Evolutionary conservation across 1,140 invertebrate genomes (phyloP), one percentile per base, ranked within the genome.

Genomic region (Psix sp.): DNA sequence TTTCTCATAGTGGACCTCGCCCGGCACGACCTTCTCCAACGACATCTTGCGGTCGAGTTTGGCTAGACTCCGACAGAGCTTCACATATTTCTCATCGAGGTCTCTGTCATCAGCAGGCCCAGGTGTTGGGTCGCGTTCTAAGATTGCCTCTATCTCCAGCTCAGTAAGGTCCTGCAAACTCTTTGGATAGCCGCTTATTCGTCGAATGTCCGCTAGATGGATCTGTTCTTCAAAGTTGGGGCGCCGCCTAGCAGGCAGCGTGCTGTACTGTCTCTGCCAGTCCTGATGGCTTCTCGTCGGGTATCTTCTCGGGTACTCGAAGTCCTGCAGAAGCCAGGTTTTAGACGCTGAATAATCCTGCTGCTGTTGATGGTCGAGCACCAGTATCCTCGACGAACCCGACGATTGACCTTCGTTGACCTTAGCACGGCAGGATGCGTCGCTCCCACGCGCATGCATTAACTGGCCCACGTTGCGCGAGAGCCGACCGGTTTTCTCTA

Each of bases 1-100:
- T 17, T 83, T 80, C 49, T 87, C 86, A 63, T 87, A 87, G 17
- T 83, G 83, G 21, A 87, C 86, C 75, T 82, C 80, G 2, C 86
- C 86, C 0, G 86, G 85, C 29, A 81, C 77, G 49, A 79, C 80
- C 39, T 76, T 80, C 14, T 75, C 77, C 1, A 48, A 68, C 10
- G 71, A 67, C 14, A 59, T 21, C 15, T 21, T 29, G 5, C 46
- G 39, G 35, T 80, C 79, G 6, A 82, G 46, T 10, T 77, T 79
- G 9, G 80, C 76, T 35, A 84, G 21, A 16, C 66, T 84, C 1
- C 78, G 67, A 39, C 78, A 86, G 0, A 85, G 67, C n/a, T 46
- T 80, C 9, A 72, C 52, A 39, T 82, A 79, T 36, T 82, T 78
- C 6, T 84, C 78, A 21, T 80, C 70, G 0, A 63, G 31, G 7